Evolutionary conservation across 2,797 vertebrate species (phyloP).

Genomic region (Potorous gilbertii): DNA sequence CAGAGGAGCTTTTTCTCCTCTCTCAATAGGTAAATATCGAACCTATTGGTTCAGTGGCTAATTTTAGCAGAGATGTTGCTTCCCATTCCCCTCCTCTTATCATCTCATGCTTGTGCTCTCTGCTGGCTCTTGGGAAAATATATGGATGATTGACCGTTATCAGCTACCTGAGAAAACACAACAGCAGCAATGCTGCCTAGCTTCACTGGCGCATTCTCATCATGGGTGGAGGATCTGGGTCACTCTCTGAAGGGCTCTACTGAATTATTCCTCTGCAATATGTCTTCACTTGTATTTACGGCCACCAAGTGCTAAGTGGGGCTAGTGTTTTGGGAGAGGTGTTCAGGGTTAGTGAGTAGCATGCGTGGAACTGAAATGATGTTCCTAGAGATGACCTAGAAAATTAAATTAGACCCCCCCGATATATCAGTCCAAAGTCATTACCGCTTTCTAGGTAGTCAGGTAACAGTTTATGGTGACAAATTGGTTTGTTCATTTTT

Average conservation of each 20-base stretch:
- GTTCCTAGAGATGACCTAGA: too few relatives aligned
- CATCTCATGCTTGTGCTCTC: conserved; percentile 28
- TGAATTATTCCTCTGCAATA: background rate
- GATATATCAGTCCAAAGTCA: background rate
- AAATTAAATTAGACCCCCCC: background rate
- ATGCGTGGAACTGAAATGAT: too few relatives aligned
- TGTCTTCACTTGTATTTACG: background rate
- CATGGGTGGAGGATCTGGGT: background rate
- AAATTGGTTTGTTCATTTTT: background rate
- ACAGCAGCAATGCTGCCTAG: background rate
- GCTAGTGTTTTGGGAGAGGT: background rate
- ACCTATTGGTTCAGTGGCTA: background rate
- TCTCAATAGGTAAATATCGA: conserved; percentile 25
- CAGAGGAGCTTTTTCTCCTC: conserved; percentile 6
- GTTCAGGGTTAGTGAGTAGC: background rate
- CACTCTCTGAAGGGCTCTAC: background rate
- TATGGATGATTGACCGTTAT: background rate
- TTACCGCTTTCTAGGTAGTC: background rate
- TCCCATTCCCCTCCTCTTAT: conserved; percentile 28
- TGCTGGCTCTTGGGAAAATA: background rate
- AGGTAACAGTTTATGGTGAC: background rate
- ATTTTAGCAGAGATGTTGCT: background rate
- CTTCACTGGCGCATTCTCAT: background rate
- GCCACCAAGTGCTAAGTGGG: background rate
- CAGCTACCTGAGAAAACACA: background rate